Percentiles rank a stretch among this genome's conserved stretches.
phyloP scores from a whole-genome alignment of 1,140 invertebrate genomes.

The Hypsibius dujardini region DNA sequence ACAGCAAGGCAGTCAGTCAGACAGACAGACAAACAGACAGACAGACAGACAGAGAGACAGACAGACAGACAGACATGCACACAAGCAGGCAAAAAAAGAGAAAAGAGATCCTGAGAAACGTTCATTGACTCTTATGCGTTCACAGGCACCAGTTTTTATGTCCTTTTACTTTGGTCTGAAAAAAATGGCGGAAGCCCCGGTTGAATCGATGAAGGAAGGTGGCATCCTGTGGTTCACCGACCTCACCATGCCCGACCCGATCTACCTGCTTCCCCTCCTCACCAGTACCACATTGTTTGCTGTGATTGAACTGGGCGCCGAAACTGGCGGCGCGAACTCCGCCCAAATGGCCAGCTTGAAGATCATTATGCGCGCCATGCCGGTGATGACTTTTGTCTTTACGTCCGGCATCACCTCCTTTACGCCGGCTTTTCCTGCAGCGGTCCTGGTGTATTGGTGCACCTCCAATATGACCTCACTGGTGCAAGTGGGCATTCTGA shows the following conservation, averaged over 20 bases:
- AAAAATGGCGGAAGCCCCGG: constrained; percentile 62
- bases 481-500: constrained; percentile 56
- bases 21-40: no score
- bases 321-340: constrained; percentile 46
- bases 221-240: constrained; percentile 82
- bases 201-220: constrained; percentile 68
- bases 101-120: constrained; percentile 3
- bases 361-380: constrained; percentile 52
- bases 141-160: constrained; percentile 63
- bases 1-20: no score
- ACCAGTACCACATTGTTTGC: constrained; percentile 57
- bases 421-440: constrained; percentile 36
- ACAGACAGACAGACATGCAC: no score
- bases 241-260: constrained; percentile 73
- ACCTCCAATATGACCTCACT: constrained; percentile 74
- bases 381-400: constrained; percentile 44
- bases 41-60: no score
- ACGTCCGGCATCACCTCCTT: constrained; percentile 3
- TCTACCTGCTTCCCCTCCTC: constrained; percentile 63
- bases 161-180: constrained; percentile 70
- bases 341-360: constrained; percentile 41
- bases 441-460: constrained; percentile 73
- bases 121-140: constrained; percentile 20
- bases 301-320: constrained; percentile 68
- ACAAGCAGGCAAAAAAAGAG: no score